A percentile compares a stretch with the other conserved stretches of the same genome.
Conservation (phyloP, 2,888 invertebrate species). For the Coleophora deauratella region DNA sequence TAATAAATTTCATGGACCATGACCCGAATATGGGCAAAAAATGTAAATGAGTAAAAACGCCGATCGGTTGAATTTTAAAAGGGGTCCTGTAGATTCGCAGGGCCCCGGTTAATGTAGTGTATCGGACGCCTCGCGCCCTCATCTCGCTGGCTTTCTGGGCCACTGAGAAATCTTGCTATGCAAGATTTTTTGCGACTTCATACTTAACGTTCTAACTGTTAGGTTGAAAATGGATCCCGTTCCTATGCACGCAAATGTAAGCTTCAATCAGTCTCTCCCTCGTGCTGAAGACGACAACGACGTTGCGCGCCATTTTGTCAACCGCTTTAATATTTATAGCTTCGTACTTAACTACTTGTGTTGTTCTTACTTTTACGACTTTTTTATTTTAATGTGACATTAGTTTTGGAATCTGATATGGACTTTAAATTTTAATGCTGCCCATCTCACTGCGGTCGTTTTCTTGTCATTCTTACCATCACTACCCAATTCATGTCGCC, state of each 20-base stretch:
- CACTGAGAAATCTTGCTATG: conserved; percentile 15
- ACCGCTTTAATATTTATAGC: conserved; percentile 34
- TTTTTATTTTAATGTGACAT: conserved; percentile 40
- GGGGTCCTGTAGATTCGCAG: conserved; percentile 30
- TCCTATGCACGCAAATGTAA: conserved; percentile 15
- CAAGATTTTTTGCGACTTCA: conserved; percentile 3
- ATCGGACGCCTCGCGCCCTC: conserved; percentile 37
- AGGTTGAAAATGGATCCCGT: conserved; percentile 17
- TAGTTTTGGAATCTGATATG: conserved; percentile 31
- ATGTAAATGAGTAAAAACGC: conserved; percentile 63
- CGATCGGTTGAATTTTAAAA: conserved; percentile 50
- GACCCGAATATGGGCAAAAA: conserved; percentile 53
- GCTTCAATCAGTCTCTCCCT: conserved; percentile 19
- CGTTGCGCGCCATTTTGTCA: conserved; percentile 31
- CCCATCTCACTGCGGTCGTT: conserved; percentile 17
- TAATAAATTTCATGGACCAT: conserved; percentile 64
- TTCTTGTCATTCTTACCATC: conserved; percentile 6
- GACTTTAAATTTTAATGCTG: conserved; percentile 30
- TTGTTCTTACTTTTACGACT: conserved; percentile 35
- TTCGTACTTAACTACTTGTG: conserved; percentile 25
- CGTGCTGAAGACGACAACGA: conserved; percentile 18
- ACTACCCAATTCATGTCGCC: conserved; percentile 2
- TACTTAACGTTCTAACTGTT: conserved; percentile 11
- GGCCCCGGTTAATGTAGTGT: conserved; percentile 48
- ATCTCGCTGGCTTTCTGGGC: conserved; percentile 29